Conservation (phyloP, 2,888 invertebrate species). For the Scotopteryx bipunctaria region DNA sequence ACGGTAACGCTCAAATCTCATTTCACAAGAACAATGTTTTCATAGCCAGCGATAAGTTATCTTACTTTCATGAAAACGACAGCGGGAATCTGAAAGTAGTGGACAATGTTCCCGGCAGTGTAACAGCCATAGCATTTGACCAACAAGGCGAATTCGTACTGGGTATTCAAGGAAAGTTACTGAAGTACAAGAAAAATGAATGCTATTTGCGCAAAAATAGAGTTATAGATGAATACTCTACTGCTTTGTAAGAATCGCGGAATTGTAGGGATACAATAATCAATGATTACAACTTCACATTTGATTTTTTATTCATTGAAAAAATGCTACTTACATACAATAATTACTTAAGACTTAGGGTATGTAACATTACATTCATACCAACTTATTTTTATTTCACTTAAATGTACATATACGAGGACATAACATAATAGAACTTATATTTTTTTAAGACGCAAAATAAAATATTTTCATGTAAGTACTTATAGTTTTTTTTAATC, state of each 20-base stretch:
- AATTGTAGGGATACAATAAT: too few relatives aligned
- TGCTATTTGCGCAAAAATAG: slow-evolving; percentile 49
- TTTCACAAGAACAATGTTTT: slow-evolving; percentile 60
- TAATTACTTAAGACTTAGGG: too few relatives aligned
- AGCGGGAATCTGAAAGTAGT: slow-evolving; percentile 55
- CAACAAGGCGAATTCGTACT: slow-evolving; percentile 58
- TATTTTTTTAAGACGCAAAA: too few relatives aligned
- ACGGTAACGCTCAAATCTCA: slow-evolving; percentile 66
- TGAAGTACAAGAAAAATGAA: slow-evolving; percentile 60
- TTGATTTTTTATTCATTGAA: too few relatives aligned
- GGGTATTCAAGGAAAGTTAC: slow-evolving; percentile 58
- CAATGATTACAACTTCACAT: too few relatives aligned
- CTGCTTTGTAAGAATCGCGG: slow-evolving; percentile 5
- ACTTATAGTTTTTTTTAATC: too few relatives aligned
- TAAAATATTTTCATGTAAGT: too few relatives aligned
- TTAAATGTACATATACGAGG: too few relatives aligned
- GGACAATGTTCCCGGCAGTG: slow-evolving; percentile 55
- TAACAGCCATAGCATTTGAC: slow-evolving; percentile 69
- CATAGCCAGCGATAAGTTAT: slow-evolving; percentile 60
- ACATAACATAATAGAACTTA: too few relatives aligned
- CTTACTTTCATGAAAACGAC: slow-evolving; percentile 65
- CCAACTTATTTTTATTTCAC: too few relatives aligned
- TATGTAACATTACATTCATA: too few relatives aligned
- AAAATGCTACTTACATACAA: too few relatives aligned
- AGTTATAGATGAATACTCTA: slow-evolving; percentile 27